Base-by-base conservation (phyloP, 2,888 invertebrate genomes). In the Amaurobius ferox region DNA sequence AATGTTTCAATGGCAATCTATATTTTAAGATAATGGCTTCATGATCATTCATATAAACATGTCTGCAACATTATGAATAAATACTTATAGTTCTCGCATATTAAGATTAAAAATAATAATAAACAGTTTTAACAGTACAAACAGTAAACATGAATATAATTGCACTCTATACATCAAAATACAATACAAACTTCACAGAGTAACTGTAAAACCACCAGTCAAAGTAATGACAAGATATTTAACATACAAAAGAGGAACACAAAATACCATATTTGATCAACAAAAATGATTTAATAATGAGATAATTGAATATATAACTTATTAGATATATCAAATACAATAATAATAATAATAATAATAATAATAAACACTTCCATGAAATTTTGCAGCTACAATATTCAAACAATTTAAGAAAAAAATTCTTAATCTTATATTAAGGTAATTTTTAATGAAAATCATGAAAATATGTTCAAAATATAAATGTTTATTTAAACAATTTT, bases 211-310 rank as follows among this genome's bases (percentile, higher is more conserved):
- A 44, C 2, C 7, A 23, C 11, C 19, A 55, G 6, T 44, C 44
- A 35, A 11, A 35, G 11, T 11, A 44, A 44, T n/a, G n/a, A n/a
- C 44, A 44, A n/a, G 16, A 23, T 2, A 55, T 55, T 6, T 23
- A 23, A 23, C 16, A 5, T n/a, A n/a, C 1, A 55, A 29, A 32
- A 32, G n/a, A 66, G 66, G 35, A 66, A 66, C 32, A 66, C 29
- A 30, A 32, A 16, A 11, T 32, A 66, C 32, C 19, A 66, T 26
- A 32, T 66, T 66, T 66, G 35, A 66, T 66, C 23, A 35, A 66
- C 55, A n/a, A n/a, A n/a, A 55, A 55, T 23, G 23, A 55, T 44
- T 44, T 11, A 2, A n/a, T 44, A 44, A n/a, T n/a, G n/a, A n/a
- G n/a, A 44, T 44, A n/a, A 44, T 44, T 44, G 44, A 2, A n/a